These are phyloP conservation scores for Lophochroa leadbeateri DNA, from an alignment of 2,113 vertebrate genomes.

Conservation along the genomic window DNA sequence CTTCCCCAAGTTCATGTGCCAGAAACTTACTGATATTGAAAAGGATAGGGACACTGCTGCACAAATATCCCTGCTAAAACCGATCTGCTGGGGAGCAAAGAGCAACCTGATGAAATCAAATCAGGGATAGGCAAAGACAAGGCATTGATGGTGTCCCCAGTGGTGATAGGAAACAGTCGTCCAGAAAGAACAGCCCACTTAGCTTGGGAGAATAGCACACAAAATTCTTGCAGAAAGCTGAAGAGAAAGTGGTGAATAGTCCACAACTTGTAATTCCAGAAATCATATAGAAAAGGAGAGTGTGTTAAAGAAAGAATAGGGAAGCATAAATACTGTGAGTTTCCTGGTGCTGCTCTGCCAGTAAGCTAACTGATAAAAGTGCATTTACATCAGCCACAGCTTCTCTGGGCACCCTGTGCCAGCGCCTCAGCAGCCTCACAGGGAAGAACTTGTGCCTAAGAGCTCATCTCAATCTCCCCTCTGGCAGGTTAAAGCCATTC, in stretches of 20 bases:
- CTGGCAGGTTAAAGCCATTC: neutral
- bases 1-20: neutral
- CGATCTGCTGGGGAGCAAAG: neutral
- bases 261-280: neutral
- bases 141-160: neutral
- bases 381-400: neutral
- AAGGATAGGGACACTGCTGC: neutral
- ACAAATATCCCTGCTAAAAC: neutral
- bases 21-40: neutral
- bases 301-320: neutral
- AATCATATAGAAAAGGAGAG: neutral
- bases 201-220: neutral
- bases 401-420: neutral
- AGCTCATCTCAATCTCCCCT: neutral
- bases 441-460: neutral
- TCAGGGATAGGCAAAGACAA: neutral
- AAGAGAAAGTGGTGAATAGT: neutral
- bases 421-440: neutral
- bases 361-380: neutral
- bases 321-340: neutral
- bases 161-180: neutral
- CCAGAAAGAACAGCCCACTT: neutral
- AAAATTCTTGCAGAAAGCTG: neutral
- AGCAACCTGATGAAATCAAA: neutral
- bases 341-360: neutral